A percentile compares a stretch with the other conserved stretches of the same genome.
phyloP scores from a whole-genome alignment of 2,888 invertebrate genomes.

The Cepaea hortensis region DNA sequence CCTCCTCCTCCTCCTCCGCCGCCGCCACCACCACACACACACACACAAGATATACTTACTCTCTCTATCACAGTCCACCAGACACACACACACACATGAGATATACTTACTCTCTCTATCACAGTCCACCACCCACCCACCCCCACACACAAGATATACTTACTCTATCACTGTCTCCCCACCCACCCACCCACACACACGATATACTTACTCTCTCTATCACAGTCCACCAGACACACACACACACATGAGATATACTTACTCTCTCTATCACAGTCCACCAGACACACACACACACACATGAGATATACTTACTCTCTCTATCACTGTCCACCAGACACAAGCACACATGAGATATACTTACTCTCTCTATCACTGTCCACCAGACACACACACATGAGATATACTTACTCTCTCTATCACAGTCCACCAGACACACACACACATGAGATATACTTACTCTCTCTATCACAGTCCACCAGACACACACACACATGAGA shows the following conservation, averaged over 20 bases:
- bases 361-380: constrained; percentile 95
- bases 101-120: constrained; percentile 86
- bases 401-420: constrained; percentile 65
- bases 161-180: background rate
- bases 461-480: background rate
- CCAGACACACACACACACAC: too few relatives aligned
- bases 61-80: constrained; percentile 46
- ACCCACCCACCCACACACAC: constrained; percentile 1
- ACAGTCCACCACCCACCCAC: constrained; percentile 85
- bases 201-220: constrained; percentile 65
- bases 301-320: constrained; percentile 81
- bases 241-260: constrained; percentile 72
- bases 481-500: constrained; percentile 10
- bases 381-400: constrained; percentile 80
- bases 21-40: background rate
- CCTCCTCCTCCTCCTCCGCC: too few relatives aligned
- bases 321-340: constrained; percentile 98
- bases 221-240: background rate
- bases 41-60: constrained; percentile 74
- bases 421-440: background rate
- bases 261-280: constrained; percentile 96
- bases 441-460: constrained; percentile 69
- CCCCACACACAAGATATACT: too few relatives aligned
- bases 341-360: constrained; percentile 62
- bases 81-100: constrained; percentile 4